Conservation (phyloP, 2,888 invertebrate genomes). For the Oegoconia quadripuncta region DNA sequence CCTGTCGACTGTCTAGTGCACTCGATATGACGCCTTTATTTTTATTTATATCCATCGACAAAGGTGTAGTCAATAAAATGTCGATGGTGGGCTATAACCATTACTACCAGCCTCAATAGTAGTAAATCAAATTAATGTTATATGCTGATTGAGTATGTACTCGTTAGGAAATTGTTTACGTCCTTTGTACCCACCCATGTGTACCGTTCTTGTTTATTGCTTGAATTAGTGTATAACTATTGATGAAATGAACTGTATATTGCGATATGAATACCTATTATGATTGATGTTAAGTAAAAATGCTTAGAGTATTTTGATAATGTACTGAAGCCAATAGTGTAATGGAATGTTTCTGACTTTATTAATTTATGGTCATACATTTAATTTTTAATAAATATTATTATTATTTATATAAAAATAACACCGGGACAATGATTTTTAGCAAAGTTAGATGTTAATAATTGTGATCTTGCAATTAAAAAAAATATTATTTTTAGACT, state of each 20-base stretch:
- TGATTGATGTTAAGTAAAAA: slow-evolving; percentile 20
- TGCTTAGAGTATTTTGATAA: slow-evolving; percentile 16
- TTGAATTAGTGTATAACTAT: background rate
- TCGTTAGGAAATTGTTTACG: background rate
- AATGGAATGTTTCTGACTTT: slow-evolving; percentile 5
- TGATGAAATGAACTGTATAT: slow-evolving; percentile 13
- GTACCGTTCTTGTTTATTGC: too few species aligned
- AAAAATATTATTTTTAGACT: slow-evolving; percentile 14
- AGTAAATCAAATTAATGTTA: too few species aligned
- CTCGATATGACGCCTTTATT: too few species aligned
- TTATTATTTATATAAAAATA: slow-evolving; percentile 11
- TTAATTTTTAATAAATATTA: slow-evolving; percentile 8
- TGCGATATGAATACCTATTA: slow-evolving; percentile 16
- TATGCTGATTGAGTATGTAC: too few species aligned
- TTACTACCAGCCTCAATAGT: too few species aligned
- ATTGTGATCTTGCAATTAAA: slow-evolving; percentile 22
- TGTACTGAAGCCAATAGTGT: slow-evolving; percentile 8
- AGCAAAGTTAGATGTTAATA: slow-evolving; percentile 11
- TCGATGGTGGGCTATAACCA: too few species aligned
- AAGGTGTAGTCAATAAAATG: too few species aligned
- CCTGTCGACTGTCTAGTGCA: too few species aligned
- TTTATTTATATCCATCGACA: too few species aligned
- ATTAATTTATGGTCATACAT: slow-evolving; percentile 5
- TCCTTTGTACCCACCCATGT: too few species aligned
- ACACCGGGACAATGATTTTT: slow-evolving; percentile 13